Evolutionary conservation across 2,113 vertebrate species (phyloP).

Genomic region (Microtus pennsylvanicus): DNA sequence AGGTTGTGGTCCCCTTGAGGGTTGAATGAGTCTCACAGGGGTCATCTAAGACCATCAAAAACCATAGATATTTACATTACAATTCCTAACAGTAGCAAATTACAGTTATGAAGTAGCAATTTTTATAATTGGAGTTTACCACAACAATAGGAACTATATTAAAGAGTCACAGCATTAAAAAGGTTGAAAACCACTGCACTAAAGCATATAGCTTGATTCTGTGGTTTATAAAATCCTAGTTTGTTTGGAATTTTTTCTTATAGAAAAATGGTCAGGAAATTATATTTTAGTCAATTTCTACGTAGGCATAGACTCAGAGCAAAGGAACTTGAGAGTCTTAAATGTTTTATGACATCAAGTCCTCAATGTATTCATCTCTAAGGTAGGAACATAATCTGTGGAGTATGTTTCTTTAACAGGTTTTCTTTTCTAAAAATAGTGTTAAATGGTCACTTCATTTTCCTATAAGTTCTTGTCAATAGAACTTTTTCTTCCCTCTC

Average conservation of each 20-base stretch:
- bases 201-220: neutral
- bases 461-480: conserved; percentile 11
- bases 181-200: neutral
- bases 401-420: neutral
- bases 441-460: conserved; percentile 5
- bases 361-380: neutral
- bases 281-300: neutral
- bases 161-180: neutral
- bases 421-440: neutral
- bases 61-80: neutral
- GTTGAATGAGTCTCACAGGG: neutral
- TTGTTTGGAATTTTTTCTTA: neutral
- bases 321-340: conserved; percentile 24
- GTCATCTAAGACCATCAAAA: neutral
- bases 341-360: conserved; percentile 8
- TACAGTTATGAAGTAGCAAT: neutral
- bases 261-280: neutral
- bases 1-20: no score
- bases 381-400: neutral
- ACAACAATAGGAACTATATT: neutral
- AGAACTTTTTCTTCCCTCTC: neutral
- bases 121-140: neutral
- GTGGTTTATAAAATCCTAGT: neutral
- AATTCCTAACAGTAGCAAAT: neutral
- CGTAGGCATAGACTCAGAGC: neutral